Evolutionary conservation across 2,797 vertebrate species (phyloP), one percentile per base, ranked within the genome.

Genomic region (Gobio occitaniae): DNA sequence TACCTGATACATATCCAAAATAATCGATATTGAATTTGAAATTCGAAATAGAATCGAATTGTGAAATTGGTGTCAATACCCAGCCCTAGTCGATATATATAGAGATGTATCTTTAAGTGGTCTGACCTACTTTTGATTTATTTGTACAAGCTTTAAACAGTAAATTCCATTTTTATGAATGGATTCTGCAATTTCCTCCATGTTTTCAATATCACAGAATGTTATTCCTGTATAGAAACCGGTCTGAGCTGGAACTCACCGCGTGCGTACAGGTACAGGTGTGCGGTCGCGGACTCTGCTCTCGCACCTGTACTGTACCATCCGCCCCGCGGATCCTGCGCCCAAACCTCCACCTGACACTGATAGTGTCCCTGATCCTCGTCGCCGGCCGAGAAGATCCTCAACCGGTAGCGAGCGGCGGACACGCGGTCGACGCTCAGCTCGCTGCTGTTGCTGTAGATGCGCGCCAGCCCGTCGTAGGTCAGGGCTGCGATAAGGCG

Each of bases 251-350:
- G n/a, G 72, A n/a, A 44, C 95, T 93, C 86, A 98, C 97, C 95
- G 87, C 94, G 95, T 1, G 94, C 92, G 25, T 97, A 98, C 19
- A 97, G 93, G 89, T 97, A 97, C 71, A 97, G 93, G 0, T 93
- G 96, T 87, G 96, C 94, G 1, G 90, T 82, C 9, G 92, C 90
- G 0, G 97, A 97, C 90, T 95, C 93, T 0, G 94, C 92, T 29
- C 90, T 93, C 78, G 92, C 92, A 0, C 95, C 96, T 0, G 94
- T 95, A 84, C 95, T 95, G 93, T 97, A 97, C 97, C 97, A 98
- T 84, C 93, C 95, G 84, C 93, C 93, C 65, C 96, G 96, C 0
- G 95, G 95, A 56, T 96, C 96, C 91, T 95, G 96, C 29, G 95
- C 92, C 96, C 96, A 98, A 32, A 95, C 96, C 86, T 94, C 93